Evolutionary conservation across 2,888 invertebrate species (phyloP), one percentile per base, ranked within the genome.

Genomic region (Fabriciana adippe): DNA sequence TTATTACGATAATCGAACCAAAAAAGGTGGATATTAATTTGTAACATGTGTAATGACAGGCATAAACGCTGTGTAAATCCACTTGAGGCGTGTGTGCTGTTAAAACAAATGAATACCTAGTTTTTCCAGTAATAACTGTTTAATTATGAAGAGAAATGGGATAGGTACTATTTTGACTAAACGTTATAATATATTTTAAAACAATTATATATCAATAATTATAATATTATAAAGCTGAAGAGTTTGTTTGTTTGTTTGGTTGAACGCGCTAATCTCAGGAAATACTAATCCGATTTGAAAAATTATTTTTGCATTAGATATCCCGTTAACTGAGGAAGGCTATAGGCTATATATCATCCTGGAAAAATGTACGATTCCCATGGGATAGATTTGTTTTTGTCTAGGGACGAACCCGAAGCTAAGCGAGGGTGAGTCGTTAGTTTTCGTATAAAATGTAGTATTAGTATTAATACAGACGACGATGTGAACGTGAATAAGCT

Each of bases 1-100:
- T 66, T 54, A 65, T 62, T 55, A 54, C 41, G 60, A 60, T 56
- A 64, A 61, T 59, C 55, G 60, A 53, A 55, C 56, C 69, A 55
- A 67, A 64, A 51, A 21, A 61, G 51, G 15, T 14, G n/a, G 60
- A 61, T 66, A 55, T 61, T 66, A 50, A 61, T 60, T 63, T 66
- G 50, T 13, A 16, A 8, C 50, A 51, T 51, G 11, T 53, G 51
- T 61, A 61, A 61, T 53, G 51, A 51, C 41, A 53, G 11, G 51
- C 61, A 41, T 61, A 35, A 51, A 53, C 51, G 31, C 51, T 51
- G 16, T 41, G 16, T 18, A 18, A n/a, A 18, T 14, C 35, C 11
- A 41, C 14, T 59, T 48, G 16, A 59, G 18, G 51, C 4, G 50
- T 61, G 41, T 31, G 51, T 11, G 59, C 48, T 48, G 13, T 59